Evolutionary conservation across 1,140 invertebrate genomes (phyloP), one percentile per base, ranked within the genome.

Genomic region (Ruditapes philippinarum): DNA sequence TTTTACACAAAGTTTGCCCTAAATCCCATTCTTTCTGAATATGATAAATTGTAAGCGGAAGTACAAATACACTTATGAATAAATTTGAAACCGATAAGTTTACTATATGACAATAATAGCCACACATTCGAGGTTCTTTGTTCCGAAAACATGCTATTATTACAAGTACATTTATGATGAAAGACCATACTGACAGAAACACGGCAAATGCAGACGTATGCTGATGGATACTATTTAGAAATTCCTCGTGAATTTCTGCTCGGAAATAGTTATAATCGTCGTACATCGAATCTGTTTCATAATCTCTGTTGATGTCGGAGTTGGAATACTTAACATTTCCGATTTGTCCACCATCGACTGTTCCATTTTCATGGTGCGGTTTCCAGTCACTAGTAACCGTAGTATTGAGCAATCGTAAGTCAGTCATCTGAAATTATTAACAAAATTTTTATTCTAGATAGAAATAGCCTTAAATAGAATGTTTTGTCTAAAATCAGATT

Each of bases 11-110:
- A 17, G 25, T 1, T 36, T 88, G 22, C 42, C 85, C 85, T 22
- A 88, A 31, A 33, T 79, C 42, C 85, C 85, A 88, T 12, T 17
- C 9, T 3, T 65, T 31, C 22, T 78, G 31, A 33, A 88, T 79
- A 17, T 88, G 45, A 36, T 88, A 80, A 9, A 88, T 49, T 0
- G 85, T 88, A 11, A 88, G 76, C n/a, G 85, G 85, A 22, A 88
- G 28, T 1, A 88, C 62, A 36, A 79, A 88, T n/a, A 79, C 62
- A 31, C 51, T 22, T 42, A 70, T 88, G 0, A 88, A 0, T 14
- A 88, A 12, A 70, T 88, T 88, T 49, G 74, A 49, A 51, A 88
- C 57, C 1, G 36, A 80, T 14, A 88, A 65, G 42, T 88, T 88
- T 9, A 80, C 49, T 33, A 88, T 65, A 57, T 88, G 85, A 3